Conservation (phyloP, 2,888 invertebrate genomes). For the Drosophila prolongata region DNA sequence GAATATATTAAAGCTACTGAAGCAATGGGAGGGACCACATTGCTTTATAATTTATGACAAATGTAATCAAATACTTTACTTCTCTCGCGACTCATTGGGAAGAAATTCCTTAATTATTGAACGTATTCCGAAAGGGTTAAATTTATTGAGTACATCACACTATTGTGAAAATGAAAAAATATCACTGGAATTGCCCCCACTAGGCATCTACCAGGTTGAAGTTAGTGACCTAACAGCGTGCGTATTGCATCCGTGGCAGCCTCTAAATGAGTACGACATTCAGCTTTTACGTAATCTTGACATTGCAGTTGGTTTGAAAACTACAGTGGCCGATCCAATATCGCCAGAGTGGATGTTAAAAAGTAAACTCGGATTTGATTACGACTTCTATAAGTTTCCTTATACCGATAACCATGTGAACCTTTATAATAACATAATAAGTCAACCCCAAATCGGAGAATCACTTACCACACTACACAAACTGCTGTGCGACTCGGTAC, state of each 20-base stretch:
- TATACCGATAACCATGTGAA: constrained; percentile 9
- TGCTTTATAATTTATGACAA: constrained; percentile 91
- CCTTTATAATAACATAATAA: constrained; percentile 42
- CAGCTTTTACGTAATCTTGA: constrained; percentile 46
- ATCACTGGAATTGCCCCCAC: constrained; percentile 57
- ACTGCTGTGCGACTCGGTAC: constrained; percentile 52
- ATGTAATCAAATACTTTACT: constrained; percentile 87
- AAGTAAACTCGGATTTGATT: constrained; percentile 8
- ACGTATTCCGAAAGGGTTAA: constrained; percentile 49
- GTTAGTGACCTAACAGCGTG: constrained; percentile 34
- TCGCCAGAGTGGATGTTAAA: constrained; percentile 51
- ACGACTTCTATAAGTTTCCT: constrained; percentile 52
- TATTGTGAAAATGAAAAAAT: neutral
- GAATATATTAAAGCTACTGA: constrained; percentile 84
- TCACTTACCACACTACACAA: constrained; percentile 38
- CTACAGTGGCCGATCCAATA: constrained; percentile 27
- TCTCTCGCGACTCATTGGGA: constrained; percentile 94
- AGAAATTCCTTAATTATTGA: constrained; percentile 92
- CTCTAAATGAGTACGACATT: constrained; percentile 9
- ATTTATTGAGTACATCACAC: constrained; percentile 67
- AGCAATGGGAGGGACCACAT: constrained; percentile 91
- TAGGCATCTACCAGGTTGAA: constrained; percentile 59
- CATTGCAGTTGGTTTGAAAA: constrained; percentile 48
- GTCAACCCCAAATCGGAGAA: constrained; percentile 21
- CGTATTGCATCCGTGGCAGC: constrained; percentile 56